Percentiles rank a stretch among this genome's conserved stretches.
phyloP scores from a whole-genome alignment of 1,140 invertebrate genomes.

The Eriocheir sinensis region DNA sequence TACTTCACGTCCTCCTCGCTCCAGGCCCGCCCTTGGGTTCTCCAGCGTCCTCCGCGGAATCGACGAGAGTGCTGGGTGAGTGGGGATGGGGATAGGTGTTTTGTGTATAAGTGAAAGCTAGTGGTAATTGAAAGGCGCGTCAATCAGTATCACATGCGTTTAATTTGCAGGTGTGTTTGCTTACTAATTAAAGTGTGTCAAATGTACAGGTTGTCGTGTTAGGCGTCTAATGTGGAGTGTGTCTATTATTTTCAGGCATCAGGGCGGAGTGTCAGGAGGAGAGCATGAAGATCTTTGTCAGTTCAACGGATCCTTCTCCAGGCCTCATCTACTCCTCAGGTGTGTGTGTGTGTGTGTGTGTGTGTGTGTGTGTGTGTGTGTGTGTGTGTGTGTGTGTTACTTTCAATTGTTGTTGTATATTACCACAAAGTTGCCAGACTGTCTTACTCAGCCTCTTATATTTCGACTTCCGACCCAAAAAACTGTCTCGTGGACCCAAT shows the following conservation, averaged over 20 bases:
- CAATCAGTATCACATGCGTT: too few relatives aligned
- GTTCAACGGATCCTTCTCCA: constrained; percentile 94
- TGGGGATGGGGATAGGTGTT: background rate
- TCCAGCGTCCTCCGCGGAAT: background rate
- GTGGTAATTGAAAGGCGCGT: too few relatives aligned
- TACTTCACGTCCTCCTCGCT: background rate
- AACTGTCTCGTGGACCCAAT: too few relatives aligned
- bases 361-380: too few relatives aligned
- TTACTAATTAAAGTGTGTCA: too few relatives aligned
- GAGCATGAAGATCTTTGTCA: constrained; percentile 96
- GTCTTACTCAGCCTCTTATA: too few relatives aligned
- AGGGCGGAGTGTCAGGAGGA: constrained; percentile 97
- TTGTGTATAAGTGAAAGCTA: background rate
- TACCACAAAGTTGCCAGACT: too few relatives aligned
- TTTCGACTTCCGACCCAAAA: too few relatives aligned
- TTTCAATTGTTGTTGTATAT: too few relatives aligned
- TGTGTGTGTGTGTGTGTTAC: too few relatives aligned
- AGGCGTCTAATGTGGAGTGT: too few relatives aligned
- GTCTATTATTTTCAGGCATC: constrained; percentile 93
- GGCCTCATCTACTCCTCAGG: constrained; percentile 94
- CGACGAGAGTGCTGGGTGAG: background rate
- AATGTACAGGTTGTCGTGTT: background rate
- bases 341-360: constrained; percentile 79
- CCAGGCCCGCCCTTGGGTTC: background rate
- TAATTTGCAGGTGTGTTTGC: too few relatives aligned